Evolutionary conservation across 2,797 vertebrate species (phyloP), one percentile per base, ranked within the genome.

Genomic region (Neosalanx taihuensis): DNA sequence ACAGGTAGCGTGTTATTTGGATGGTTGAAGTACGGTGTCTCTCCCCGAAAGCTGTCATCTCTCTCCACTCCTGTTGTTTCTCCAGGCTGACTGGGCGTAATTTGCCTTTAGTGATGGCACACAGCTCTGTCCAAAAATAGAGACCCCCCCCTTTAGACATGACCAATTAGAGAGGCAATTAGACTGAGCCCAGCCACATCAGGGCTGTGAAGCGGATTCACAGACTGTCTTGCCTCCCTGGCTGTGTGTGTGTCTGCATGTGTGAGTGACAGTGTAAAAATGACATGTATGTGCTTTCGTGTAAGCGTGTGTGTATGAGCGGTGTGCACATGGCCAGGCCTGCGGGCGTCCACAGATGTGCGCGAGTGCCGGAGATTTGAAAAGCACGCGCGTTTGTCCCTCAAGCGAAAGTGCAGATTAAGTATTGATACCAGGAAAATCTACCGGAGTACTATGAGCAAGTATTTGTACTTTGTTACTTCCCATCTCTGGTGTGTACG

Each of bases 141-240:
- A 91, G 92, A 94, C 91, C 90, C 93, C 91, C 90, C 93, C 93
- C 93, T 94, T 87, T 95, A 95, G 96, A 97, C 95, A 95, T 93
- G 90, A 81, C 95, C 95, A 98, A 98, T 98, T 97, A 97, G 94
- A 94, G 90, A 94, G 93, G 94, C 95, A 96, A 96, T 97, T 97
- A 96, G 95, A 95, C 93, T 90, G 92, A 93, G 94, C 94, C 92
- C 88, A 93, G 91, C 90, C 89, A 87, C 91, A 92, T 91, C 81
- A 85, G 92, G 92, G 93, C 93, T 92, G 90, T 89, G 85, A 87
- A 91, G 90, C 87, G 87, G 89, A 46, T 12, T 93, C 84, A 89
- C 90, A 83, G 90, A 88, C 90, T 89, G 88, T 74, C 68, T 90
- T 89, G 90, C 88, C 91, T 93, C 91, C 90, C 89, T 86, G 75